Evolutionary conservation across 2,113 vertebrate species (phyloP).

Genomic region (Poecile atricapillus): DNA sequence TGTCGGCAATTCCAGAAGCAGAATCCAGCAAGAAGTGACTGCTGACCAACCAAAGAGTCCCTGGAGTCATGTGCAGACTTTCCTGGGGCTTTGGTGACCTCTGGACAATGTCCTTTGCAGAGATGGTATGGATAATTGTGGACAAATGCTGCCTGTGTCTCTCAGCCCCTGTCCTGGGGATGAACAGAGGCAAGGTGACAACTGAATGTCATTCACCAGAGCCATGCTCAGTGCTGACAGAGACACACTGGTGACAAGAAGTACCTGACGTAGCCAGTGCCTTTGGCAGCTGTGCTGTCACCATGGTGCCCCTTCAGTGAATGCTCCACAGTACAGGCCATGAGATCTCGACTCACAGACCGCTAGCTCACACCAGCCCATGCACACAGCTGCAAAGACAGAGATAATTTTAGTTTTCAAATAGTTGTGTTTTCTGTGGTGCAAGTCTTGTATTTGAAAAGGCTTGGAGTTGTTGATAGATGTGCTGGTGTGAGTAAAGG

Average conservation of each 20-base stretch:
- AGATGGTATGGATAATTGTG: fast-evolving
- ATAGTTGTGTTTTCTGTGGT: not conserved
- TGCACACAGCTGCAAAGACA: not conserved
- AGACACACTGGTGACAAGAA: not conserved
- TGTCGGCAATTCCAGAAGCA: not conserved
- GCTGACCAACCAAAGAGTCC: not conserved
- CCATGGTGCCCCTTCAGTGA: not conserved
- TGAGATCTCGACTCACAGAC: not conserved
- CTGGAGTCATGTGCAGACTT: not conserved
- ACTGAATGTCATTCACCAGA: not conserved
- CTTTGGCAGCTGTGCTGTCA: not conserved
- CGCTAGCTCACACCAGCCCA: not conserved
- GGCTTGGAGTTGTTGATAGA: conserved; percentile 3
- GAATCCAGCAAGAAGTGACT: not conserved
- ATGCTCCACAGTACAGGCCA: not conserved
- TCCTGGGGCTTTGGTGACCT: not conserved
- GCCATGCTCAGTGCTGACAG: not conserved
- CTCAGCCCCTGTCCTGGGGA: not conserved
- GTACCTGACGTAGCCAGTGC: not conserved
- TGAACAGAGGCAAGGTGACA: not conserved
- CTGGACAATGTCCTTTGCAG: not conserved
- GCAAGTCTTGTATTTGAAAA: not conserved
- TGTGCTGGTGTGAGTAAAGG: conserved; percentile 1
- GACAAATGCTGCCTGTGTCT: not conserved
- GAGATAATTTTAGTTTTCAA: not conserved